Percentiles rank a stretch among this genome's conserved stretches.
Evolutionary conservation across 2,888 invertebrate species (phyloP).

Genomic region (Acrocyrtus sp.): DNA sequence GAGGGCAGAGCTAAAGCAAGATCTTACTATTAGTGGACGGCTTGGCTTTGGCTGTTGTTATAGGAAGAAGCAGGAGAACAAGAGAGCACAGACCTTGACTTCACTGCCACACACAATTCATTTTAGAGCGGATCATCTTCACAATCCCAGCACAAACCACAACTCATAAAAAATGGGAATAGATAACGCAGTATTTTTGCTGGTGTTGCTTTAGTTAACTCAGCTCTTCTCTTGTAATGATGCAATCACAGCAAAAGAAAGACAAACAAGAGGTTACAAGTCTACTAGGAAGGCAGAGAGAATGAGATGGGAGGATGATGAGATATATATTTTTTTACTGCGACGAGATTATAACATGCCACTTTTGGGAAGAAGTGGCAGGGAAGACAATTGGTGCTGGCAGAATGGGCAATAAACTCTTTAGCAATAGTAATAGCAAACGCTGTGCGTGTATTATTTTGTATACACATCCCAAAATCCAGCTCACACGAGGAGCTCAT

Average conservation of each 20-base stretch:
- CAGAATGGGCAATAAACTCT: slow-evolving; percentile 39
- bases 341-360: background rate
- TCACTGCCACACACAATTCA: background rate
- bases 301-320: no score
- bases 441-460: no score
- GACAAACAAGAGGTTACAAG: background rate
- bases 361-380: slow-evolving; percentile 6
- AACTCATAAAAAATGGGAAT: no score
- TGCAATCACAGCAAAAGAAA: background rate
- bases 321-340: no score
- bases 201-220: no score
- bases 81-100: background rate
- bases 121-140: no score
- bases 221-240: background rate
- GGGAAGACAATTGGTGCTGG: slow-evolving; percentile 31
- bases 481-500: background rate
- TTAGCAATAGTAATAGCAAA: slow-evolving; percentile 1
- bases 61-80: no score
- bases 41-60: no score
- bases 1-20: no score
- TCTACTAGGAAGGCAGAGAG: background rate
- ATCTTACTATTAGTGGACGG: no score
- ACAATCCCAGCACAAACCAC: no score
- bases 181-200: no score
- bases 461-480: background rate